Base-by-base conservation (phyloP, 2,797 vertebrate species). In the Sebastes umbrosus region DNA sequence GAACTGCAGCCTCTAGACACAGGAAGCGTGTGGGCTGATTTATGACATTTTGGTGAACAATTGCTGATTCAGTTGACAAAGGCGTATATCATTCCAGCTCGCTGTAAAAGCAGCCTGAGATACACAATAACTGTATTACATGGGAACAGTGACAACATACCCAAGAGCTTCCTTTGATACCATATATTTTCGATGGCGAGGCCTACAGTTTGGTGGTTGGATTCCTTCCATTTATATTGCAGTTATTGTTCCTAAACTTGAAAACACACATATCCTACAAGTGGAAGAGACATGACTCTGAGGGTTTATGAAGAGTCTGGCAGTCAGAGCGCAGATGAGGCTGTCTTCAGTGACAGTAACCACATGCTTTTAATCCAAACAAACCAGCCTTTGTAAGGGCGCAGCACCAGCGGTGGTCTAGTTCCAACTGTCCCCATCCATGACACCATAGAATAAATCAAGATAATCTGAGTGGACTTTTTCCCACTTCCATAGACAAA, bases 361-460 rank as follows among this genome's bases (percentile, higher is more conserved):
- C 90, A 87, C 86, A 90, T 87, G 87, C 75, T 60, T 79, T 77
- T 65, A 84, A 85, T 90, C 87, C 73, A 93, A 93, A 92, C 88
- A 92, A 78, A 80, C 66, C 72, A 36, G 10, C 64, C 69, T 60
- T 32, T 79, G 64, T 24, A 25, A 83, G 70, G 71, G 75, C 13
- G 2, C 71, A 80, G 59, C 89, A 76, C 20, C 66, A 25, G 54
- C 18, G 87, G 84, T 88, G 85, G 89, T 90, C 87, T 74, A 43
- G 24, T 77, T 54, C 66, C 64, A 14, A 63, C 74, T 27, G 78
- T 80, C 77, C 84, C 25, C 9, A 71, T 80, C 62, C 32, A 31
- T 72, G 65, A 84, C 72, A 79, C 50, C 52, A 31, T 14, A 22
- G 32, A 75, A 77, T 83, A 88, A 86, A 88, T 80, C 71, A 87